Conservation (phyloP, 2,888 invertebrate species). For the Slavum lentiscoides region DNA sequence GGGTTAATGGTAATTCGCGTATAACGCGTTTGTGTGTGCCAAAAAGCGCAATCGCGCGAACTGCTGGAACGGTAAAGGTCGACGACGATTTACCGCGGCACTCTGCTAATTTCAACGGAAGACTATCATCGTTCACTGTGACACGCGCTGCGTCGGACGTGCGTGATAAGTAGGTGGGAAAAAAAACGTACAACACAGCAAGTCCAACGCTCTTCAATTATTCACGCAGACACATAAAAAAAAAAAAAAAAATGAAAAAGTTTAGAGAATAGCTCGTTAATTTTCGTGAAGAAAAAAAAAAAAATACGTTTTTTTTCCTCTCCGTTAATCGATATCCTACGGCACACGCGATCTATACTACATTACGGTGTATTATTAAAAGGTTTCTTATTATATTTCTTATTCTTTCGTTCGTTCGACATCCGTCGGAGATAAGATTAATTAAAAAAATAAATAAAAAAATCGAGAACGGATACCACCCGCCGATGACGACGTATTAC, state of each 20-base stretch:
- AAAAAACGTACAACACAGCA: not conserved
- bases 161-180: not conserved
- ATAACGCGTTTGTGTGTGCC: too few relatives aligned
- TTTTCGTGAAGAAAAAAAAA: not conserved
- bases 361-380: not conserved
- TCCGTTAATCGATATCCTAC: not conserved
- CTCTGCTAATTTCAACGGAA: slow-evolving; percentile 42
- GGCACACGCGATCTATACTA: not conserved
- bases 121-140: slow-evolving; percentile 42
- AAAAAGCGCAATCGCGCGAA: too few relatives aligned
- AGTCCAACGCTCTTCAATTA: slow-evolving; percentile 11
- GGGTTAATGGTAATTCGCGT: too few relatives aligned
- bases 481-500: too few relatives aligned
- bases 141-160: slow-evolving; percentile 17
- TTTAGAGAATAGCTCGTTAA: not conserved
- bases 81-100: slow-evolving; percentile 37
- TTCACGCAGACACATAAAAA: not conserved
- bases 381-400: too few relatives aligned
- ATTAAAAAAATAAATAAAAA: not conserved
- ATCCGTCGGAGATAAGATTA: slow-evolving; percentile 4
- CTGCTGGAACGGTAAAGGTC: not conserved
- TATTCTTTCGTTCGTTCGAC: not conserved
- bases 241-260: not conserved
- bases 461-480: not conserved
- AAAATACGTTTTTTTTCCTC: too few relatives aligned